Conservation (phyloP, 2,888 invertebrate species). For the Polia nebulosa region DNA sequence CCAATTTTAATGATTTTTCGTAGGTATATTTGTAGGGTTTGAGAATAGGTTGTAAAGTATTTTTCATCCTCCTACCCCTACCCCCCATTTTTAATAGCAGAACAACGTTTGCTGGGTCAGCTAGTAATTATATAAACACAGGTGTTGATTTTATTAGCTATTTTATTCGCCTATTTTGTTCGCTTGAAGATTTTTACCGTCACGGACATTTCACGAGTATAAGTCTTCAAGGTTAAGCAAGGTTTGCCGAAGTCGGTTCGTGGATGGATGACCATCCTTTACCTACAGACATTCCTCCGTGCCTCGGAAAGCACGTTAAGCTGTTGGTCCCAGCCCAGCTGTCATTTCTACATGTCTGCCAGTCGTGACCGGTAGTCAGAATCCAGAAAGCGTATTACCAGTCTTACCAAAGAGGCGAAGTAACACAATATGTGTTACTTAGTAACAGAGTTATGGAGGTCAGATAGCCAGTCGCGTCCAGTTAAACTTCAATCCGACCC, state of each 20-base stretch:
- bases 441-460: neutral
- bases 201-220: neutral
- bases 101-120: too few species aligned
- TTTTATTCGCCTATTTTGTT: neutral
- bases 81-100: too few species aligned
- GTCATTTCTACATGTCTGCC: neutral
- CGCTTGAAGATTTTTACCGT: neutral
- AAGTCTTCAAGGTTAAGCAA: neutral
- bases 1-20: too few species aligned
- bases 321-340: fast-evolving
- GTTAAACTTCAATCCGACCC: too few species aligned
- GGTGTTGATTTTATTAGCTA: too few species aligned
- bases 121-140: too few species aligned
- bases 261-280: neutral
- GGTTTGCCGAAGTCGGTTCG: neutral
- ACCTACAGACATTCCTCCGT: neutral
- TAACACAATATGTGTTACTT: too few species aligned
- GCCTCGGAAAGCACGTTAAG: neutral
- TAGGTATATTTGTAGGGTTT: too few species aligned
- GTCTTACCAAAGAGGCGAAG: too few species aligned
- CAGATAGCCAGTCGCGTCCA: neutral
- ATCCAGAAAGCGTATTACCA: neutral
- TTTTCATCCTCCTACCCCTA: too few species aligned
- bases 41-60: too few species aligned
- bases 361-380: neutral